Evolutionary conservation across 2,888 invertebrate genomes (phyloP).

Genomic region (Drosophila acutilabella): DNA sequence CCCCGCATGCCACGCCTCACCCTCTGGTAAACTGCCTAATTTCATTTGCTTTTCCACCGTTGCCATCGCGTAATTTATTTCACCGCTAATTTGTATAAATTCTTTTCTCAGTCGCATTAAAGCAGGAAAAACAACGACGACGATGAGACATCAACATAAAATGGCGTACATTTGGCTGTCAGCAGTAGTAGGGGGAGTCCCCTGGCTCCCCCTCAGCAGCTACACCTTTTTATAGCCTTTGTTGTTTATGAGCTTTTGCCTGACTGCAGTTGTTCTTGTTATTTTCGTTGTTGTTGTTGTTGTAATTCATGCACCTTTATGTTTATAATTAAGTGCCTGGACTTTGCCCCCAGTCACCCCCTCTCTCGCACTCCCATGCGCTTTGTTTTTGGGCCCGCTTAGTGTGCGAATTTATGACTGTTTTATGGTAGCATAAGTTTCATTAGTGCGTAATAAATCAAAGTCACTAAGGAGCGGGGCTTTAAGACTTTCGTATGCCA

Average conservation of each 20-base stretch:
- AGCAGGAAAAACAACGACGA: slow-evolving; percentile 22
- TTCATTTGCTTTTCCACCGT: slow-evolving; percentile 58
- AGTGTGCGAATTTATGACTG: slow-evolving; percentile 58
- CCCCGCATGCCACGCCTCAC: neutral
- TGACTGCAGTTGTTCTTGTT: slow-evolving; percentile 18
- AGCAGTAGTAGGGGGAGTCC: slow-evolving; percentile 16
- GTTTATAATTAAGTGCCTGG: slow-evolving; percentile 73
- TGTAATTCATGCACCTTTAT: slow-evolving; percentile 49
- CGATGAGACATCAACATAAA: slow-evolving; percentile 56
- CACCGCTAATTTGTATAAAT: slow-evolving; percentile 76
- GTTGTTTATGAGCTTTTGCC: slow-evolving; percentile 27
- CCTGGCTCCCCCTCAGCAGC: neutral
- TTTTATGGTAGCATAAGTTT: slow-evolving; percentile 55
- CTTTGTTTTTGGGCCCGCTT: slow-evolving; percentile 19
- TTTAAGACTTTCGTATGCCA: slow-evolving; percentile 7
- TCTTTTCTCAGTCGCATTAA: slow-evolving; percentile 63
- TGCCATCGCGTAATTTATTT: slow-evolving; percentile 67
- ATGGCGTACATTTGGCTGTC: slow-evolving; percentile 47
- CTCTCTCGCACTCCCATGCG: neutral
- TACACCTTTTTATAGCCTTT: slow-evolving; percentile 30
- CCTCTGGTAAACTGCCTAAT: slow-evolving; percentile 50
- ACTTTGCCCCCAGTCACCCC: slow-evolving; percentile 11
- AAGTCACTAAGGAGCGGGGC: slow-evolving; percentile 12
- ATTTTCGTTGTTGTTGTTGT: slow-evolving; percentile 18
- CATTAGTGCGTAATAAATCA: slow-evolving; percentile 68